phyloP scores from a whole-genome alignment of 2,888 invertebrate species.

The Epiblema foenella region DNA sequence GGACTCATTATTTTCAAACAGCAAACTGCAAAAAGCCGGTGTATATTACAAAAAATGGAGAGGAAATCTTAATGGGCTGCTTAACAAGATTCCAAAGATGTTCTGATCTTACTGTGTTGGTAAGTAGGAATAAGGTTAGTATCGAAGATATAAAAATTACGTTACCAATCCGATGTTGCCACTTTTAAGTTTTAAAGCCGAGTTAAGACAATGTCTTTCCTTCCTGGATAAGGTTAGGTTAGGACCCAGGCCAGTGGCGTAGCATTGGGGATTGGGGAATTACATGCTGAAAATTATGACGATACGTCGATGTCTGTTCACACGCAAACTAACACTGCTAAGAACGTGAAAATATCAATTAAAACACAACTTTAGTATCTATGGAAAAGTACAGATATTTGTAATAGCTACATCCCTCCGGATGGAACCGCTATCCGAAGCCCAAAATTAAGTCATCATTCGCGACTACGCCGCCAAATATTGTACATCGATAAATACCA shows the following conservation, averaged over 20 bases:
- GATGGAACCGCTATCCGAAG: too few species aligned
- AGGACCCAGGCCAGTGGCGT: too few species aligned
- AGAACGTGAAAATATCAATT: too few species aligned
- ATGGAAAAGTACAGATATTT: too few species aligned
- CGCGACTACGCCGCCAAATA: not conserved
- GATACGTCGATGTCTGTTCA: too few species aligned
- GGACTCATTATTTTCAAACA: slow-evolving; percentile 52
- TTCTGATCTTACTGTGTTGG: slow-evolving; percentile 21
- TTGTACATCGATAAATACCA: too few species aligned
- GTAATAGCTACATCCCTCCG: too few species aligned
- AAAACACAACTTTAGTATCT: not conserved
- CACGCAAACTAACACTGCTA: too few species aligned
- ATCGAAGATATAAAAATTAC: not conserved
- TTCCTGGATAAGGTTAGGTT: too few species aligned
- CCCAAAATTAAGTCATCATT: not conserved
- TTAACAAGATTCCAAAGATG: slow-evolving; percentile 34
- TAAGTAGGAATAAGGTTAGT: slow-evolving; percentile 9
- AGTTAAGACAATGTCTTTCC: too few species aligned
- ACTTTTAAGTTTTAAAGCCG: not conserved
- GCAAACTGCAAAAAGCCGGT: slow-evolving; percentile 37
- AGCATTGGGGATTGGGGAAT: too few species aligned
- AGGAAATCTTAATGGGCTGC: slow-evolving; percentile 40
- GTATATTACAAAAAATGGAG: slow-evolving; percentile 35
- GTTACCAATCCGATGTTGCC: not conserved
- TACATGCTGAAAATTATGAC: too few species aligned